These are phyloP conservation scores for Digitonthophagus gazella DNA, from an alignment of 2,888 invertebrate genomes.

Conservation along the genomic window DNA sequence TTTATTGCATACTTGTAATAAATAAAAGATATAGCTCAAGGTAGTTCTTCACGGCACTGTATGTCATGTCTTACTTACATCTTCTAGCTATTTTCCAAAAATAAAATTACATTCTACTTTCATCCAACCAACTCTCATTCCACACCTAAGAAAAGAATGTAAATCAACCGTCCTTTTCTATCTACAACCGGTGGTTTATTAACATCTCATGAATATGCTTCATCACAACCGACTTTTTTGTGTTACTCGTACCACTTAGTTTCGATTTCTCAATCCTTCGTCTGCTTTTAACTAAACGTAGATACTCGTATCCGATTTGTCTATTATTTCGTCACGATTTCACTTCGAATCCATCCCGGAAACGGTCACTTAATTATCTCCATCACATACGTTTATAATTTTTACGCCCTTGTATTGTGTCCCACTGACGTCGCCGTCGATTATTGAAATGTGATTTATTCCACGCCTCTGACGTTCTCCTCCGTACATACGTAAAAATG, in stretches of 20 bases:
- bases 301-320: too few relatives aligned
- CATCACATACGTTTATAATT: constrained; percentile 1
- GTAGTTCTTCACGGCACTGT: too few relatives aligned
- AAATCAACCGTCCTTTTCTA: not conserved
- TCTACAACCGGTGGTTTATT: not conserved
- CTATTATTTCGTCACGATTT: not conserved
- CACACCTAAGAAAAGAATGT: not conserved
- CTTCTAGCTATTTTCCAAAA: too few relatives aligned
- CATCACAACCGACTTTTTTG: not conserved
- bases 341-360: not conserved
- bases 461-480: constrained; percentile 3
- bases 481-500: too few relatives aligned
- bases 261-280: not conserved
- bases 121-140: not conserved
- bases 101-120: not conserved
- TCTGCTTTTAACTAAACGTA: too few relatives aligned
- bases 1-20: too few relatives aligned
- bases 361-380: not conserved
- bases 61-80: too few relatives aligned
- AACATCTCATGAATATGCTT: not conserved
- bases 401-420: constrained; percentile 5
- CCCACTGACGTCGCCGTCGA: not conserved
- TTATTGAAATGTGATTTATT: constrained; percentile 15
- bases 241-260: not conserved
- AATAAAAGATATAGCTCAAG: too few relatives aligned